These are phyloP conservation scores for Zaprionus tsacasi DNA, from an alignment of 1,140 invertebrate species.

Conservation along the genomic window DNA sequence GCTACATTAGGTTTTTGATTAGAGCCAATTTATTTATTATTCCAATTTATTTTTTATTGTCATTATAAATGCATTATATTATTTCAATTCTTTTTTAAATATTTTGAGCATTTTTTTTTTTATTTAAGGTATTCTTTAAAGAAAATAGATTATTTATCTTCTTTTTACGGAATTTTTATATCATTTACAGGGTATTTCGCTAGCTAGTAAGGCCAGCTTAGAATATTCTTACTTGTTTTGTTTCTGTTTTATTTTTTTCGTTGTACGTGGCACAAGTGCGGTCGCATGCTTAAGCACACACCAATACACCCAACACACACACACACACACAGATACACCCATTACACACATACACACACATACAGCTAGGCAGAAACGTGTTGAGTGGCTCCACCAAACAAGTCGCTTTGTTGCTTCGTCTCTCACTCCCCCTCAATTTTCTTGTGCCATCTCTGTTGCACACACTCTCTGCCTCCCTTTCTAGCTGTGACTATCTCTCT, in stretches of 20 bases:
- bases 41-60: too few relatives aligned
- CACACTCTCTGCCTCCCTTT: conserved; percentile 6
- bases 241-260: conserved; percentile 50
- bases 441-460: conserved; percentile 9
- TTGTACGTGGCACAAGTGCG: conserved; percentile 80
- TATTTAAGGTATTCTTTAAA: too few relatives aligned
- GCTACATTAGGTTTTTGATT: too few relatives aligned
- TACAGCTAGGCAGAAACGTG: conserved; percentile 63
- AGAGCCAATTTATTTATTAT: too few relatives aligned
- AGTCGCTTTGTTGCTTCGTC: conserved; percentile 38
- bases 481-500: conserved; percentile 9
- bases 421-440: conserved; percentile 16
- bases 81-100: too few relatives aligned
- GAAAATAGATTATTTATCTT: background rate
- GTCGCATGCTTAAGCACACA: conserved; percentile 77
- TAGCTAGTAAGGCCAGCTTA: background rate
- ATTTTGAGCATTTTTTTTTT: too few relatives aligned
- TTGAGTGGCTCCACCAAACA: conserved; percentile 66
- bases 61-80: too few relatives aligned
- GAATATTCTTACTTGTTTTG: conserved; percentile 44
- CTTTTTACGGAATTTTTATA: background rate
- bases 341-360: conserved; percentile 17
- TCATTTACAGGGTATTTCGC: conserved; percentile 29
- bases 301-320: conserved; percentile 41
- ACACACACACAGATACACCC: conserved; percentile 28